Conservation (phyloP, 37 sponge, comb jelly and placozoan genomes). For the Theonella swinhoei region DNA sequence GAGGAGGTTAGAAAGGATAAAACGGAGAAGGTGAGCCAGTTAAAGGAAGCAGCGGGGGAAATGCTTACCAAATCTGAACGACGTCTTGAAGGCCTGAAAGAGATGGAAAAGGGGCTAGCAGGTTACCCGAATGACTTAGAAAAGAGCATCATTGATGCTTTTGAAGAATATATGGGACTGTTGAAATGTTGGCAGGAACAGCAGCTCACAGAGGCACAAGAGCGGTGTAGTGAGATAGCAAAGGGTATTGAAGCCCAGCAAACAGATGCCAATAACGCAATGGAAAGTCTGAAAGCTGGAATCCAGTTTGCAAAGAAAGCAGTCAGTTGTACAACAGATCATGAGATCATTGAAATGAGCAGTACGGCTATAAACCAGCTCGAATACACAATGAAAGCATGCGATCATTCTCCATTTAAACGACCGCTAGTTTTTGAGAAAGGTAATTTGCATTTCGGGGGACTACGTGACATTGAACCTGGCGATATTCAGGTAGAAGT, state of each 20-base stretch:
- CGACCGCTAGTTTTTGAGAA: neutral
- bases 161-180: neutral
- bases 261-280: neutral
- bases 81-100: neutral
- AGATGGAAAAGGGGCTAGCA: neutral
- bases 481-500: neutral
- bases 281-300: neutral
- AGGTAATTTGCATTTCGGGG: neutral
- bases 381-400: neutral
- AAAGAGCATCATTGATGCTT: neutral
- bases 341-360: neutral
- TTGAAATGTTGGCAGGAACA: neutral
- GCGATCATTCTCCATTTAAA: neutral
- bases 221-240: neutral
- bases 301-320: neutral
- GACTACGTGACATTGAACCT: neutral
- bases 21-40: neutral
- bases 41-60: neutral
- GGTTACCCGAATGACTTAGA: neutral
- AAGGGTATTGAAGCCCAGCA: neutral
- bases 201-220: neutral
- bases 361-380: neutral
- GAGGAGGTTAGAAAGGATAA: neutral
- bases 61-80: neutral
- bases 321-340: neutral